A percentile compares a stretch with the other conserved stretches of the same genome.
These are phyloP conservation scores for Ascidia mentula DNA, from an alignment of 23 tunicate species.

Conservation along the genomic window DNA sequence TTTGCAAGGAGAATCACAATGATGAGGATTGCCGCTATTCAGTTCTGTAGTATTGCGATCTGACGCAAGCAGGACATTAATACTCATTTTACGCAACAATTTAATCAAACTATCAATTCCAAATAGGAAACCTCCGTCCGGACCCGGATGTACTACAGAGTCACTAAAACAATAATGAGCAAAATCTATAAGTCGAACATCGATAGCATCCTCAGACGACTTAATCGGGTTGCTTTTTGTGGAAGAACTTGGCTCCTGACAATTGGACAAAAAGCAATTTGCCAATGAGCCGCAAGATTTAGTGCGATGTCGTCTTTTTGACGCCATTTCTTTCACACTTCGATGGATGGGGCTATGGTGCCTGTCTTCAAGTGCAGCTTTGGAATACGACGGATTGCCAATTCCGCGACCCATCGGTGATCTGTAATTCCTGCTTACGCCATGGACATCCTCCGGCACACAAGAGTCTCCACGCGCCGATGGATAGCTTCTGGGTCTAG, in stretches of 20 bases:
- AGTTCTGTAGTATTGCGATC: no score
- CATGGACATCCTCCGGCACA: background rate
- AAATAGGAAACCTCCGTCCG: constrained; percentile 79
- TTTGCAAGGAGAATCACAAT: no score
- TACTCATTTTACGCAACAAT: constrained; percentile 52
- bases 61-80: background rate
- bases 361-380: background rate
- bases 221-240: background rate
- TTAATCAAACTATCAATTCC: constrained; percentile 60
- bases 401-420: background rate
- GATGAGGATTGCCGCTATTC: no score
- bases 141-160: constrained; percentile 75
- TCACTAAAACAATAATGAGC: constrained; percentile 89
- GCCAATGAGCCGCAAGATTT: constrained; percentile 10
- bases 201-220: constrained; percentile 3
- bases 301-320: constrained; percentile 9
- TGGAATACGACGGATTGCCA: background rate
- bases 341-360: background rate
- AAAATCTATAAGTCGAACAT: constrained; percentile 82
- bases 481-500: background rate
- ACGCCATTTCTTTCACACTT: background rate
- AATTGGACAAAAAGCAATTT: background rate
- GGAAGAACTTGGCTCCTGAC: background rate
- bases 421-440: background rate
- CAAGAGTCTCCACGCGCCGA: background rate